Conservation (phyloP, 2,797 vertebrate species). For the Leptodactylus fallax region DNA sequence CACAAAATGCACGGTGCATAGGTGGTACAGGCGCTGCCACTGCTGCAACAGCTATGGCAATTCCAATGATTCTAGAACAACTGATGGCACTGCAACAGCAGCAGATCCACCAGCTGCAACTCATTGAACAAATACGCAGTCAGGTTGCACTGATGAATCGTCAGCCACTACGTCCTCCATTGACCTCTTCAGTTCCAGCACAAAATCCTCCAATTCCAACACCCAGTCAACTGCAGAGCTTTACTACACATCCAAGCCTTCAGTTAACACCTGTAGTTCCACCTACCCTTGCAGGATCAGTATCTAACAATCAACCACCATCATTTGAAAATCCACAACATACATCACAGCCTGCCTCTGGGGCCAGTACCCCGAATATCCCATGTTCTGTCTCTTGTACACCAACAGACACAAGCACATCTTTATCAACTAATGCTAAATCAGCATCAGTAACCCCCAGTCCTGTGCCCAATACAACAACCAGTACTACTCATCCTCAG, state of each 20-base stretch:
- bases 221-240: constrained; percentile 86
- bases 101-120: constrained; percentile 97
- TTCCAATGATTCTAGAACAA: constrained; percentile 98
- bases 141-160: constrained; percentile 97
- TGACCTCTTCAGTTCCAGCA: constrained; percentile 77
- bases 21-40: constrained; percentile 68
- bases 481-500: constrained; percentile 80
- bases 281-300: constrained; percentile 78
- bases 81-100: constrained; percentile 98
- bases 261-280: constrained; percentile 87
- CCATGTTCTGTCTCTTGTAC: constrained; percentile 75
- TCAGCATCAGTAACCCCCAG: constrained; percentile 78
- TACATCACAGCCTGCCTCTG: constrained; percentile 81
- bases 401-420: constrained; percentile 76
- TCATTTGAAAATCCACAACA: constrained; percentile 83
- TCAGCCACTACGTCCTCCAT: constrained; percentile 81
- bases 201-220: constrained; percentile 79
- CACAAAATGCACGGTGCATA: constrained; percentile 81
- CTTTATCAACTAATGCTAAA: constrained; percentile 76
- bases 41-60: constrained; percentile 87
- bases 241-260: constrained; percentile 84
- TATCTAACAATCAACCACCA: constrained; percentile 75
- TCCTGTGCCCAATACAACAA: constrained; percentile 75
- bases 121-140: constrained; percentile 98
- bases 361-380: constrained; percentile 80